A percentile compares a stretch with the other conserved stretches of the same genome.
Conservation (phyloP, 2,113 vertebrate genomes). For the Copsychus sechellarum region DNA sequence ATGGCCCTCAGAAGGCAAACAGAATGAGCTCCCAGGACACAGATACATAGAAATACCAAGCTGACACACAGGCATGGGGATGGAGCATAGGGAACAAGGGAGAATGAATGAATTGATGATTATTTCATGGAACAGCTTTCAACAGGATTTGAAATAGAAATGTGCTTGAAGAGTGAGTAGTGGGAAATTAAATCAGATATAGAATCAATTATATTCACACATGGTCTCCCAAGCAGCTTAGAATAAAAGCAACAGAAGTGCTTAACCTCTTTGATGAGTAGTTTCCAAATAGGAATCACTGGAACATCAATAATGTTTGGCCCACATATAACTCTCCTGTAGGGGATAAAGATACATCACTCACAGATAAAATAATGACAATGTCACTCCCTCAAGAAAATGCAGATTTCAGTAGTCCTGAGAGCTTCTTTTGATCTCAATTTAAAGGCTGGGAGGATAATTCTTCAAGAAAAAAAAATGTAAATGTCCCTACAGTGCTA, state of each 20-base stretch:
- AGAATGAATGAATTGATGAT: not conserved
- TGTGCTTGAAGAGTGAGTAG: not conserved
- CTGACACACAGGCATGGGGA: not conserved
- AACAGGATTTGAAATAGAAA: not conserved
- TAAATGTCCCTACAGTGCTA: not conserved
- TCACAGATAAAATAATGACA: not conserved
- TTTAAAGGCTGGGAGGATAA: not conserved
- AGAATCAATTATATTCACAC: not conserved
- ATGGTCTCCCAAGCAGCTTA: not conserved
- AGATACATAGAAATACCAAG: not conserved
- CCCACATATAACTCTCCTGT: constrained; percentile 77
- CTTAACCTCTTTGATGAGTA: constrained; percentile 80
- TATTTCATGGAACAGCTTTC: not conserved
- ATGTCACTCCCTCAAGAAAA: not conserved
- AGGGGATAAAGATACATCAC: not conserved
- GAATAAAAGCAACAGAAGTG: not conserved
- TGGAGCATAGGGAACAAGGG: not conserved
- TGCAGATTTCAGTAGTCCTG: not conserved
- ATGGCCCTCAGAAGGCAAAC: not conserved
- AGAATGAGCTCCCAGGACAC: not conserved
- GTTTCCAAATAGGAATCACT: constrained; percentile 80
- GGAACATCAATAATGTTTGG: constrained; percentile 78
- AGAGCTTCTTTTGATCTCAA: not conserved
- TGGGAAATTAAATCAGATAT: not conserved
- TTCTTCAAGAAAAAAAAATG: not conserved